A percentile compares a stretch with the other conserved stretches of the same genome.
Evolutionary conservation across 1,140 invertebrate genomes (phyloP).

Genomic region (Acyrthosiphon pisum): DNA sequence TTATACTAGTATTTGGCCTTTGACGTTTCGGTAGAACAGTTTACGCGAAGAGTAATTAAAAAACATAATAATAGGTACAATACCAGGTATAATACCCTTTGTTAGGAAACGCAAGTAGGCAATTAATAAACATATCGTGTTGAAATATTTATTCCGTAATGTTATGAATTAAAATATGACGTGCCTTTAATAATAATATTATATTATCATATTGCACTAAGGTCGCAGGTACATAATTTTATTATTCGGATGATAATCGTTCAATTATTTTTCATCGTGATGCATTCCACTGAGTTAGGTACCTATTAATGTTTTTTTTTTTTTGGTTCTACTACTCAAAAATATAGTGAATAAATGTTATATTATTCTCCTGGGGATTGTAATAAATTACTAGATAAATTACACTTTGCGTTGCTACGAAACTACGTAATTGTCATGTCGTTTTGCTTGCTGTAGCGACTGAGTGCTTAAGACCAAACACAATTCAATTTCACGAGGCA

Average conservation of each 20-base stretch:
- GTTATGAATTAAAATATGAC: not conserved
- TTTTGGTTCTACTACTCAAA: not conserved
- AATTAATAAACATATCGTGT: not conserved
- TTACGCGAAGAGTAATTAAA: not conserved
- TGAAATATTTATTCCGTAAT: not conserved
- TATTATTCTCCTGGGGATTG: not conserved
- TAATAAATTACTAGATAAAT: slow-evolving; percentile 1
- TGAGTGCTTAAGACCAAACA: slow-evolving; percentile 1
- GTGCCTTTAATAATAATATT: not conserved
- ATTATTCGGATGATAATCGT: not conserved
- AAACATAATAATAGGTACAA: not conserved
- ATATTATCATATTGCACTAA: not conserved
- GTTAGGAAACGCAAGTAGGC: not conserved
- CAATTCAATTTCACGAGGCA: not conserved
- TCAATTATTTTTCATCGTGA: not conserved
- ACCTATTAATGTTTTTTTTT: not conserved
- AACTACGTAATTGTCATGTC: not conserved
- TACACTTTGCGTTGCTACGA: not conserved
- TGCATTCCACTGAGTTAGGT: not conserved
- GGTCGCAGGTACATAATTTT: not conserved
- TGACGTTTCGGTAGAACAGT: not conserved
- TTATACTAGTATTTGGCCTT: not conserved
- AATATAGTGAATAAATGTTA: not conserved
- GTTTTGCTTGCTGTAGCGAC: not conserved
- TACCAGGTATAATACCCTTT: too few species aligned